Evolutionary conservation across 2,888 invertebrate genomes (phyloP).

Genomic region (Cephus rjabovi): DNA sequence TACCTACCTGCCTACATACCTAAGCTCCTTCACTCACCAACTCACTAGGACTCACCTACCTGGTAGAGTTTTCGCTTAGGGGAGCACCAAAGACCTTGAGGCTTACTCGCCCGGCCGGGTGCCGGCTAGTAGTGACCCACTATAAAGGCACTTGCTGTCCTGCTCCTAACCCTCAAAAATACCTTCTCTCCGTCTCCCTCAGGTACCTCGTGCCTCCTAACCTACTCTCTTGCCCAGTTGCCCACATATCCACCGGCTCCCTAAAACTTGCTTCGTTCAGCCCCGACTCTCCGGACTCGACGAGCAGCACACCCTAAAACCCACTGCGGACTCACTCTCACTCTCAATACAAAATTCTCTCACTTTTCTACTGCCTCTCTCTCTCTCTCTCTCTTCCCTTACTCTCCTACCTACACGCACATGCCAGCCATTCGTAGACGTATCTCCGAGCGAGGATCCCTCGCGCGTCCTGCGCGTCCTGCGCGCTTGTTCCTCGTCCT

Average conservation of each 20-base stretch:
- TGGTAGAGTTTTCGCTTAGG: constrained; percentile 50
- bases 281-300: constrained; percentile 29
- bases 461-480: constrained; percentile 13
- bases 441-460: constrained; percentile 20
- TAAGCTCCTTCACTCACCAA: constrained; percentile 39
- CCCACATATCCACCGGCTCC: constrained; percentile 45
- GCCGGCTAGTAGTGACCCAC: constrained; percentile 64
- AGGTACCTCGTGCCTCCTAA: constrained; percentile 54
- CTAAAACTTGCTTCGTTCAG: constrained; percentile 48
- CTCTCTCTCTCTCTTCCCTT: constrained; percentile 17
- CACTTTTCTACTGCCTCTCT: constrained; percentile 26
- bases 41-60: constrained; percentile 46
- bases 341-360: constrained; percentile 19
- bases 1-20: constrained; percentile 6
- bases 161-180: constrained; percentile 54
- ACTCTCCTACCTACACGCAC: constrained; percentile 23
- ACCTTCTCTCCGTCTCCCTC: constrained; percentile 52
- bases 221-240: constrained; percentile 52
- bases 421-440: constrained; percentile 18
- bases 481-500: constrained; percentile 15
- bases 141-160: constrained; percentile 65
- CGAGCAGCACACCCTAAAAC: constrained; percentile 16
- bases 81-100: constrained; percentile 57
- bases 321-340: constrained; percentile 23
- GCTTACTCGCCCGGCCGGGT: constrained; percentile 54